phyloP scores from a whole-genome alignment of 1,140 invertebrate genomes.

The Panulirus ornatus region DNA sequence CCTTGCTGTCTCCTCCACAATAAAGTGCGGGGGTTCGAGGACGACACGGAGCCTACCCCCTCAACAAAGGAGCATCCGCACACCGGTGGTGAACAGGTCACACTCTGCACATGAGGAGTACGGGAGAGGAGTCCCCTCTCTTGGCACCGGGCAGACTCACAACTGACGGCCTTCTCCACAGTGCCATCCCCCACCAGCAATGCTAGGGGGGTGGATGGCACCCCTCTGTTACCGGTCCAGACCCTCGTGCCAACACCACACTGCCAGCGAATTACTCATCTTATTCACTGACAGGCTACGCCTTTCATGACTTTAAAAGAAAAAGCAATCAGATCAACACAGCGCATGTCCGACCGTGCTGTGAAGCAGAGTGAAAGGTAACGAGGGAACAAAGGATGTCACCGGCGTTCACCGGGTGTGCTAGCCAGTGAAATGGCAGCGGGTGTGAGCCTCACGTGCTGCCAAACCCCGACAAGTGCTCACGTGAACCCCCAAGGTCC shows the following conservation, averaged over 20 bases:
- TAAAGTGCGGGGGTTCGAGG: neutral
- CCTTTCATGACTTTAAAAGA: too few species aligned
- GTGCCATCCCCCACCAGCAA: neutral
- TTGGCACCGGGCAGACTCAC: conserved; percentile 27
- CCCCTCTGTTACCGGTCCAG: neutral
- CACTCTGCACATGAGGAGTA: neutral
- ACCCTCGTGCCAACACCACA: neutral
- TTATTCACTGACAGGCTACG: too few species aligned
- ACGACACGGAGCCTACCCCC: too few species aligned
- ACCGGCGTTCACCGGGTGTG: neutral
- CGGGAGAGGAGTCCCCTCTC: neutral
- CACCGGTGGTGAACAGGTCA: neutral
- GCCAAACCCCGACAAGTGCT: conserved; percentile 1
- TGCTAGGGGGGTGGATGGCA: neutral
- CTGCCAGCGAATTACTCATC: neutral
- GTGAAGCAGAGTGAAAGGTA: too few species aligned
- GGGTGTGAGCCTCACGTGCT: neutral
- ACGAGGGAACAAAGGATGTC: too few species aligned
- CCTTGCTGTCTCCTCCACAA: neutral
- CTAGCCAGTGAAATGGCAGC: neutral
- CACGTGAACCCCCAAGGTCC: conserved; percentile 2
- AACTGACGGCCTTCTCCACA: conserved; percentile 21
- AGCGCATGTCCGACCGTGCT: too few species aligned
- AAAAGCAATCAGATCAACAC: too few species aligned
- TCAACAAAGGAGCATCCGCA: neutral